Evolutionary conservation across 2,888 invertebrate genomes (phyloP).

Genomic region (Mythimna ferrago): DNA sequence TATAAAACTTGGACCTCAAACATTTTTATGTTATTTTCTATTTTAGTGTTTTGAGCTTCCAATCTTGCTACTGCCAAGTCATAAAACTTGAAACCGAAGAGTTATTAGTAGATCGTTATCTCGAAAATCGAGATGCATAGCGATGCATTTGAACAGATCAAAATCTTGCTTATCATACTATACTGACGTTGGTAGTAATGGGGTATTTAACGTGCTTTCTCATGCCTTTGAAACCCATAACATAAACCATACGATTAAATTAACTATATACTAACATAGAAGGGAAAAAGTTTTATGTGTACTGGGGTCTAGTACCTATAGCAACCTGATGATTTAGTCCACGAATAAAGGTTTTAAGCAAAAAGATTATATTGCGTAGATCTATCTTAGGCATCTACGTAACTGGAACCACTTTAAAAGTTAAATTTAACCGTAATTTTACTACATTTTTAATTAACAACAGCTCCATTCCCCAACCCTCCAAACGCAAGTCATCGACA

Average conservation of each 20-base stretch:
- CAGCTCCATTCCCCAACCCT: constrained; percentile 61
- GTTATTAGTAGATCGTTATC: constrained; percentile 73
- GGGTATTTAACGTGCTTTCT: constrained; percentile 19
- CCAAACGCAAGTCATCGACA: constrained; percentile 65
- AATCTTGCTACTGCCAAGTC: constrained; percentile 46
- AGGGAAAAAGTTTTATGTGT: no score
- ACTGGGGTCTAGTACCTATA: neutral
- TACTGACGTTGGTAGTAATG: constrained; percentile 28
- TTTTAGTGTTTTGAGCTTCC: constrained; percentile 1
- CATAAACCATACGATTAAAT: neutral
- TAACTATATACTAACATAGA: neutral
- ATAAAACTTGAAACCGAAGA: constrained; percentile 56
- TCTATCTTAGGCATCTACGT: neutral
- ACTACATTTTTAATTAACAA: constrained; percentile 55
- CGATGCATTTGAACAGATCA: constrained; percentile 10
- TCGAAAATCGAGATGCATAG: constrained; percentile 65
- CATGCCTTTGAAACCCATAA: constrained; percentile 2
- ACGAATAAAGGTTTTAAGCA: neutral
- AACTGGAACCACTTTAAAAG: constrained; percentile 35
- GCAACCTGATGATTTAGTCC: neutral
- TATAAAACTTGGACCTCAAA: neutral
- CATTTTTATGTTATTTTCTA: neutral
- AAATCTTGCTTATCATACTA: constrained; percentile 14
- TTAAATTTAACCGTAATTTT: constrained; percentile 52
- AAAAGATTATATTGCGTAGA: constrained; percentile 12